phyloP scores from a whole-genome alignment of 1,140 invertebrate species.

The Drosophila nannoptera region DNA sequence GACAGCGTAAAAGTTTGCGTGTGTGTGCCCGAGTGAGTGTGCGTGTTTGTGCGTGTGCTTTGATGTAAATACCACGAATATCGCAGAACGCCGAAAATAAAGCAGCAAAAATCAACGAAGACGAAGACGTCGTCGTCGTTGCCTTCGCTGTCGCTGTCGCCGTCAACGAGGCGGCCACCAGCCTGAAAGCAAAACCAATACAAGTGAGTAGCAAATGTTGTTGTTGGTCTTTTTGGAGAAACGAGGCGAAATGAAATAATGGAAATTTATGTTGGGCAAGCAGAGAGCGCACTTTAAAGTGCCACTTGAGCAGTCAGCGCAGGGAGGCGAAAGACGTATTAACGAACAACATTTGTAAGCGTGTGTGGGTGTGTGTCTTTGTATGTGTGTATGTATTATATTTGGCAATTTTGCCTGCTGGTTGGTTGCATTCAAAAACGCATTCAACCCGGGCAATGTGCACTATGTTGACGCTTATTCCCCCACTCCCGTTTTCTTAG shows the following conservation, averaged over 20 bases:
- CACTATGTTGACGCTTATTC: constrained; percentile 6
- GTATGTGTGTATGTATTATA: constrained; percentile 7
- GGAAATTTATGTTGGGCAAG: constrained; percentile 62
- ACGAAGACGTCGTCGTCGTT: constrained; percentile 37
- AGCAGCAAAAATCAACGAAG: constrained; percentile 66
- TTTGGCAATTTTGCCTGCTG: constrained; percentile 25
- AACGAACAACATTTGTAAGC: constrained; percentile 7
- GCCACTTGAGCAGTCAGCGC: constrained; percentile 32
- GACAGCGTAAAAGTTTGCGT: constrained; percentile 41
- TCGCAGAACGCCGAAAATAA: constrained; percentile 63
- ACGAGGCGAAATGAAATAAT: constrained; percentile 68
- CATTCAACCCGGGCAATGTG: constrained; percentile 9
- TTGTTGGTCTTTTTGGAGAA: constrained; percentile 48
- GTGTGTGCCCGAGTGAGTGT: constrained; percentile 30
- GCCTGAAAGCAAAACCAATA: constrained; percentile 37
- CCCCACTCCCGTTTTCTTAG: background rate
- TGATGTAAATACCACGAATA: constrained; percentile 73
- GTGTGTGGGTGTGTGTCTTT: constrained; percentile 1
- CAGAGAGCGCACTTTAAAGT: constrained; percentile 48
- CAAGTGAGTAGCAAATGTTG: constrained; percentile 41
- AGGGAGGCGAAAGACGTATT: background rate
- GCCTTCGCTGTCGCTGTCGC: constrained; percentile 8
- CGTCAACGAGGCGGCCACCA: constrained; percentile 43
- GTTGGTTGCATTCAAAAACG: constrained; percentile 25
- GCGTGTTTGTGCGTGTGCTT: constrained; percentile 40